These are phyloP conservation scores for Neolamprologus falcicula DNA, from an alignment of 2,113 vertebrate species.

Conservation along the genomic window DNA sequence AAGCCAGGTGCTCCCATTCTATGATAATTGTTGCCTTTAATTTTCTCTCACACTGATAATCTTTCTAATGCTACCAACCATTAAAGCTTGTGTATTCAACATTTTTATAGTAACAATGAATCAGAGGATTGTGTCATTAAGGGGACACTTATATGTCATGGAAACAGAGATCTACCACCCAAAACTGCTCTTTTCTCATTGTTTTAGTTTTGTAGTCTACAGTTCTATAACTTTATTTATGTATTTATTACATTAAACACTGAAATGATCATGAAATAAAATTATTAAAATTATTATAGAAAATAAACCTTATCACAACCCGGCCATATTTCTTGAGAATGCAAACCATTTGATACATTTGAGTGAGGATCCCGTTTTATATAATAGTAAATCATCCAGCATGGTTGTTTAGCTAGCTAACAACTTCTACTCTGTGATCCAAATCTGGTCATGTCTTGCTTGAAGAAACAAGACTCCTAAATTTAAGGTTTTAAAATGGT, in stretches of 20 bases:
- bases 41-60: neutral
- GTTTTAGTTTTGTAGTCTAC: neutral
- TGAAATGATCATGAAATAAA: neutral
- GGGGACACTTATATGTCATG: neutral
- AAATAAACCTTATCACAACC: neutral
- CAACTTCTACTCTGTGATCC: neutral
- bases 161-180: rapidly evolving
- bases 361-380: neutral
- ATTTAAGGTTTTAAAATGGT: neutral
- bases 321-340: neutral
- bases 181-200: neutral
- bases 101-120: neutral
- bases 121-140: neutral
- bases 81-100: neutral
- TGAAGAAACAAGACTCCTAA: neutral
- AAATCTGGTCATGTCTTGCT: rapidly evolving
- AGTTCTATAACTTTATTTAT: neutral
- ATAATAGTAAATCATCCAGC: neutral
- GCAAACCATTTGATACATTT: neutral
- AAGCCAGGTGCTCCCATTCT: neutral
- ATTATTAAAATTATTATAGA: neutral
- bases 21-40: neutral
- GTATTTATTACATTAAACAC: neutral
- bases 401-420: neutral
- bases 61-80: neutral